Evolutionary conservation across 2,113 vertebrate genomes (phyloP), one percentile per base, ranked within the genome.

Genomic region (Paedocypris sp.): DNA sequence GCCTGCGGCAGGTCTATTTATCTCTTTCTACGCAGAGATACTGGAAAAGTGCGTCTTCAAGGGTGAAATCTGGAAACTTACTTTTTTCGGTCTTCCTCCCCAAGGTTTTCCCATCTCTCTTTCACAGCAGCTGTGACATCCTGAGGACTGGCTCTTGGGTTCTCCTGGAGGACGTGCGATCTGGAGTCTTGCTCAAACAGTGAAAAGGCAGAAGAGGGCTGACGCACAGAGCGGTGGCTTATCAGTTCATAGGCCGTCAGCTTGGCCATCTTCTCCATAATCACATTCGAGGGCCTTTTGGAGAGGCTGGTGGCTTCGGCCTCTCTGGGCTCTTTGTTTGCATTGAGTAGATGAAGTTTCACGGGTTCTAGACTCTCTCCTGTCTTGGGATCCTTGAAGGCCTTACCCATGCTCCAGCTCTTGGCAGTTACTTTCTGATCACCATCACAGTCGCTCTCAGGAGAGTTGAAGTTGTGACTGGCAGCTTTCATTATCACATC

Each of bases 201-300:
- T n/a, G 75, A 82, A 28, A 82, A 80, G 1, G 92, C 86, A 33
- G 91, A 85, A 80, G 85, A 77, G 0, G 91, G 87, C 57, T 87
- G 89, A 78, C 71, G 89, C 78, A 91, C 74, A 16, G 81, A 74
- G 16, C 63, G 84, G 72, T 69, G 89, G 70, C 84, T 89, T 78
- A 97, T 90, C 80, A 97, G 83, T 70, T 98, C 90, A 69, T 90
- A 97, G 52, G 88, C 88, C 0, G 82, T 91, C 65, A 92, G 76
- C 2, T 76, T 82, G 5, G 86, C 89, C 1, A 70, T 79, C 73
- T 90, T 96, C 67, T 87, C 87, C 12, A 79, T 85, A 25, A 97
- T 82, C 19, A 84, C 62, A 25, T 91, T 91, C 19, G 76, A 31
- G 53, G 66, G 72, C 73, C 77, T 91, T 67, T 67, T 73, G 60